These are phyloP conservation scores for Pseudochaenichthys georgianus DNA, from an alignment of 2,797 vertebrate species.

Conservation along the genomic window DNA sequence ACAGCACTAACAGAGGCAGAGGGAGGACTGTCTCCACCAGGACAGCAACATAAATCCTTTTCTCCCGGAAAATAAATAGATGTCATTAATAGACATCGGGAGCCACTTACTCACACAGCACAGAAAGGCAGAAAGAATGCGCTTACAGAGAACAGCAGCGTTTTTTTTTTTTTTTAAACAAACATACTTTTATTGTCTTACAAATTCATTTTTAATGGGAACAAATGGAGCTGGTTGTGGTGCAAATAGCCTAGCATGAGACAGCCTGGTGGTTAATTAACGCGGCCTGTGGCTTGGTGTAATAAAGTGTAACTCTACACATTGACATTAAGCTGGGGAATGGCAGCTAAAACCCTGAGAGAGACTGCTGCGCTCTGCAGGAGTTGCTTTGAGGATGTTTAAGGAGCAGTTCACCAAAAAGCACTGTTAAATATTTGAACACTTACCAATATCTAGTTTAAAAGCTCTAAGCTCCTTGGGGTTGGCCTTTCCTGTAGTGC, in stretches of 20 bases:
- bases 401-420: conserved; percentile 6
- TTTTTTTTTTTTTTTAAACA: conserved; percentile 51
- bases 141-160: conserved; percentile 30
- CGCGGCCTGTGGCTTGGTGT: conserved; percentile 53
- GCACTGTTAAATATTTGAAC: not conserved
- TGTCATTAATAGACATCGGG: conserved; percentile 72
- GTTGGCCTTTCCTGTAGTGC: not conserved
- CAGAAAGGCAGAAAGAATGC: conserved; percentile 31
- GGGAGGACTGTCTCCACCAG: conserved; percentile 59
- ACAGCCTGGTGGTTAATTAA: conserved; percentile 66
- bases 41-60: conserved; percentile 69
- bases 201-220: conserved; percentile 72
- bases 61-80: conserved; percentile 73
- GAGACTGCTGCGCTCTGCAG: conserved; percentile 1
- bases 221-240: conserved; percentile 65
- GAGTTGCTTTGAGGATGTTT: conserved; percentile 2
- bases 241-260: conserved; percentile 47
- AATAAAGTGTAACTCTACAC: conserved; percentile 42
- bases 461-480: too few species aligned
- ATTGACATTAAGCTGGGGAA: conserved; percentile 40
- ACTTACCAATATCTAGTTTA: not conserved
- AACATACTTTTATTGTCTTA: conserved; percentile 69
- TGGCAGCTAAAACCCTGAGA: conserved; percentile 43
- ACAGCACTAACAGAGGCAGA: conserved; percentile 58
- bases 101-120: conserved; percentile 55